phyloP scores from a whole-genome alignment of 2,113 vertebrate genomes.

The Pristiophorus japonicus region DNA sequence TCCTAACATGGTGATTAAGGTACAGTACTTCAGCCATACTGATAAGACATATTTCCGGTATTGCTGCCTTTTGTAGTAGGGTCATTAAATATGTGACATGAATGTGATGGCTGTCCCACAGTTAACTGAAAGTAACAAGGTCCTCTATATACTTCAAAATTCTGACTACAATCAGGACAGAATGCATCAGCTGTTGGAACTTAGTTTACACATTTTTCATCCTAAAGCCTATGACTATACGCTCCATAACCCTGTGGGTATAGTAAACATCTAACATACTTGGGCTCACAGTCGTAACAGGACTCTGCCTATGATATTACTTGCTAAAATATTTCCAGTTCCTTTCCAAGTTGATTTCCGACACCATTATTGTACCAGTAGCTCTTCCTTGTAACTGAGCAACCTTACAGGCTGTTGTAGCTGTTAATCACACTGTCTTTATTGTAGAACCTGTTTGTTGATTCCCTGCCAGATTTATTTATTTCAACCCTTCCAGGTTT shows the following conservation, averaged over 20 bases:
- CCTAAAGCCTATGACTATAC: too few relatives aligned
- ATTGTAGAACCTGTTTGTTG: not conserved
- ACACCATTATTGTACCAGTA: not conserved
- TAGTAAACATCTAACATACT: too few relatives aligned
- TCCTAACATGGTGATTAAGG: slow-evolving; percentile 1
- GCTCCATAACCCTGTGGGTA: too few relatives aligned
- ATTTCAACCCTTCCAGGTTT: not conserved
- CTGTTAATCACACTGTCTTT: not conserved
- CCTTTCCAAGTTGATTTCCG: not conserved
- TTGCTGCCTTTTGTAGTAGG: not conserved
- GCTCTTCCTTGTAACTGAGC: not conserved
- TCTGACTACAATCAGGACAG: too few relatives aligned
- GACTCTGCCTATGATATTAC: not conserved
- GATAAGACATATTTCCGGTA: not conserved
- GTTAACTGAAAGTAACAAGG: too few relatives aligned
- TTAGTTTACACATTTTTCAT: too few relatives aligned
- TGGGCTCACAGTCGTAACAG: too few relatives aligned
- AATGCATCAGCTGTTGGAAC: too few relatives aligned
- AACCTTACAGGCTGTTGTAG: not conserved
- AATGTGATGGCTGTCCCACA: not conserved
- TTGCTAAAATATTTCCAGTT: not conserved
- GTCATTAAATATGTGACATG: not conserved
- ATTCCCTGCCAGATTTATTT: not conserved
- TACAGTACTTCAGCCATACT: not conserved
- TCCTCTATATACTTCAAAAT: too few relatives aligned